Evolutionary conservation across 2,113 vertebrate species (phyloP).

Genomic region (Saimiri boliviensis): DNA sequence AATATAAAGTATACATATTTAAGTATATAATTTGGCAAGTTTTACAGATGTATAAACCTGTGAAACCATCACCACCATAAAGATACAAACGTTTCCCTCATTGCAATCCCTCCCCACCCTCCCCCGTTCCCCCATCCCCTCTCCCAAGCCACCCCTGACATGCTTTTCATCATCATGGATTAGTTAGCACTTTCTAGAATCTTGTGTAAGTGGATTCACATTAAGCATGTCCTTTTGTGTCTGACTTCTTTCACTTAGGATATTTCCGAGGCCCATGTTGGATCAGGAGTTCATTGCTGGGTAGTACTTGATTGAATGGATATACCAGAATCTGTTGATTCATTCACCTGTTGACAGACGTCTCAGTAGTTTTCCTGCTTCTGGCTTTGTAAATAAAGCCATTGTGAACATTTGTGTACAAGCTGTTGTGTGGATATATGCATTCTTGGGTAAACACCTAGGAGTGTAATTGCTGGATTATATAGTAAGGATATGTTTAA

Average conservation of each 20-base stretch:
- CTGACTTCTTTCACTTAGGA: not conserved
- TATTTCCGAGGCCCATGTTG: not conserved
- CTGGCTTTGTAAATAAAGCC: not conserved
- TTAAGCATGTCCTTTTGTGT: not conserved
- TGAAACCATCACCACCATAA: not conserved
- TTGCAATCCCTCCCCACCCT: fast-evolving
- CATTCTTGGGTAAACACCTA: not conserved
- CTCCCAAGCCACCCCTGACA: not conserved
- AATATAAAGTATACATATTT: not conserved
- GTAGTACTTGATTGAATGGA: not conserved
- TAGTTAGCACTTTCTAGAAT: not conserved
- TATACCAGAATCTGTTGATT: not conserved
- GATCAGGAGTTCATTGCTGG: not conserved
- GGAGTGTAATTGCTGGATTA: not conserved
- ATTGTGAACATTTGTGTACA: not conserved
- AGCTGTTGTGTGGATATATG: not conserved
- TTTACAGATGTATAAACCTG: not conserved
- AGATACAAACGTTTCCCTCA: not conserved
- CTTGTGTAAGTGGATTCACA: not conserved
- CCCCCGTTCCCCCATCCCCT: not conserved
- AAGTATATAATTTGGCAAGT: not conserved
- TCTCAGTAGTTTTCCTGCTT: not conserved
- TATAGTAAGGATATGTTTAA: not conserved
- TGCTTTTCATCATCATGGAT: not conserved
- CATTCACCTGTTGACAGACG: not conserved